Evolutionary conservation across 2,888 invertebrate species (phyloP).

Genomic region (Ennomos fuscantarius): DNA sequence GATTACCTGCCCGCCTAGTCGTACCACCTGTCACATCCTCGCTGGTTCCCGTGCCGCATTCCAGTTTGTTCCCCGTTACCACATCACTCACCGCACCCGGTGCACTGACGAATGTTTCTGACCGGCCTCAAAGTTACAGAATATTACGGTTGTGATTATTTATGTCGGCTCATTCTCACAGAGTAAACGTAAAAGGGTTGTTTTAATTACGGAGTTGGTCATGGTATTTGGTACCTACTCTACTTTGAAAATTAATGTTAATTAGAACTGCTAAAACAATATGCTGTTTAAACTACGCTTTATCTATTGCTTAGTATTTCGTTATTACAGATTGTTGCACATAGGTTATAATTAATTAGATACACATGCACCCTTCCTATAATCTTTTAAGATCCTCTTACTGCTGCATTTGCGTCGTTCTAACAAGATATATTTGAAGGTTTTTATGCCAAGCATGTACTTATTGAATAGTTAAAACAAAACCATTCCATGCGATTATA

Average conservation of each 20-base stretch:
- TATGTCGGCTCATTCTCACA: slow-evolving; percentile 27
- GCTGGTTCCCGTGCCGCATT: slow-evolving; percentile 28
- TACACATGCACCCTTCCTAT: no score
- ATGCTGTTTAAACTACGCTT: no score
- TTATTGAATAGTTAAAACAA: not conserved
- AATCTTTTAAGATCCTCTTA: no score
- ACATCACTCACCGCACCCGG: slow-evolving; percentile 30
- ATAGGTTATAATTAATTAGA: no score
- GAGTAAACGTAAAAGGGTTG: slow-evolving; percentile 22
- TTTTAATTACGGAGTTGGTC: slow-evolving; percentile 12
- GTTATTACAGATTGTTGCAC: no score
- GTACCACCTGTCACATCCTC: slow-evolving; percentile 61
- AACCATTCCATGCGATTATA: slow-evolving; percentile 2
- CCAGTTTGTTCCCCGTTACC: slow-evolving; percentile 19
- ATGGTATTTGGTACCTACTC: slow-evolving; percentile 16
- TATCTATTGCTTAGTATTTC: no score
- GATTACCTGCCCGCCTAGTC: slow-evolving; percentile 58
- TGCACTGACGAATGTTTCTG: slow-evolving; percentile 37
- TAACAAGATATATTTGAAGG: no score
- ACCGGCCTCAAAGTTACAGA: slow-evolving; percentile 28
- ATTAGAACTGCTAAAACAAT: not conserved
- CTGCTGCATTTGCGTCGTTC: no score
- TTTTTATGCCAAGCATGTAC: not conserved
- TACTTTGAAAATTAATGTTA: slow-evolving; percentile 1
- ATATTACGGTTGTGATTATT: slow-evolving; percentile 38